phyloP scores from a whole-genome alignment of 2,888 invertebrate genomes.

The Antheraea assamensis region DNA sequence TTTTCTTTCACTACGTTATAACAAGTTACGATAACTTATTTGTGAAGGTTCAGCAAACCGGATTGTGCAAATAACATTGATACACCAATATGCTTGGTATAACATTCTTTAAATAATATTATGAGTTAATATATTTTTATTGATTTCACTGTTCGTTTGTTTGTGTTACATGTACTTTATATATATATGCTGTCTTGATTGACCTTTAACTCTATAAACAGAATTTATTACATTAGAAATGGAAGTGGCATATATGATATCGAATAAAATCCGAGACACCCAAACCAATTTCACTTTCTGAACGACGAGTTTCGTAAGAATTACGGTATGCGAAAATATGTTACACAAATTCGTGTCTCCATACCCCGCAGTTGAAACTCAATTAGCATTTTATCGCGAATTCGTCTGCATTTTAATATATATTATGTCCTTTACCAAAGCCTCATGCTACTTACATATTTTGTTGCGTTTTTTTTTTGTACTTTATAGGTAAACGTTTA shows the following conservation, averaged over 20 bases:
- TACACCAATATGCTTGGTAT: constrained; percentile 52
- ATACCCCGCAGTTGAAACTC: too few species aligned
- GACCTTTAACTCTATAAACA: background rate
- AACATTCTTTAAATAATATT: constrained; percentile 35
- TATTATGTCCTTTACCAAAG: too few species aligned
- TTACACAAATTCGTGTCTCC: too few species aligned
- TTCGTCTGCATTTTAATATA: too few species aligned
- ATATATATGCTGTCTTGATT: background rate
- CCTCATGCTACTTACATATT: too few species aligned
- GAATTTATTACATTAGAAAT: background rate
- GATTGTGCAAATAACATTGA: constrained; percentile 57
- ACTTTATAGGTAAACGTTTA: too few species aligned
- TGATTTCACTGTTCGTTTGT: background rate
- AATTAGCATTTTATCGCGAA: too few species aligned
- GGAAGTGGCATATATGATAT: background rate
- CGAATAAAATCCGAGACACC: background rate
- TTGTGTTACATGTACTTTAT: background rate
- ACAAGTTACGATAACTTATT: constrained; percentile 69
- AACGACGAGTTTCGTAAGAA: background rate
- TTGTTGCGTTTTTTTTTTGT: too few species aligned
- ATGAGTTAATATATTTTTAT: constrained; percentile 2
- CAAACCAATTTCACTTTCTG: background rate
- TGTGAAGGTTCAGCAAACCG: constrained; percentile 58
- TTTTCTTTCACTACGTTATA: constrained; percentile 57
- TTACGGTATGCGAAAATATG: too few species aligned